These are phyloP conservation scores for Furnarius figulus DNA, from an alignment of 2,113 vertebrate species.

Conservation along the genomic window DNA sequence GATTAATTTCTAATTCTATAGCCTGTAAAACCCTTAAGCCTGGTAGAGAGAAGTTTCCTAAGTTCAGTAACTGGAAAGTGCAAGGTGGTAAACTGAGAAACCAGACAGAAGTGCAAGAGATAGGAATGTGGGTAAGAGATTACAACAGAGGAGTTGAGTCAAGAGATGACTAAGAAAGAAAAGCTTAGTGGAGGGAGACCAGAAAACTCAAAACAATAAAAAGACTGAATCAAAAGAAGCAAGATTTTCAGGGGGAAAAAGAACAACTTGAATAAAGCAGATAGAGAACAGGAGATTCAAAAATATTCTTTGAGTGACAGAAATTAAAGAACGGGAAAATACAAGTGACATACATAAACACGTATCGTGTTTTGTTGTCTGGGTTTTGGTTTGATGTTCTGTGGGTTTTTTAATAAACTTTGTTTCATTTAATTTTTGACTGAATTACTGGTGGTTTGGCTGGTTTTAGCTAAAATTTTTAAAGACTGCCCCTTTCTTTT, in stretches of 20 bases:
- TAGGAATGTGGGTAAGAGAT: background rate
- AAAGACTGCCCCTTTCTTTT: background rate
- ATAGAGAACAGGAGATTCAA: background rate
- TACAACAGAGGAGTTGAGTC: background rate
- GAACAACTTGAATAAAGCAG: background rate
- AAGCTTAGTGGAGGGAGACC: background rate
- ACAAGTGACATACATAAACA: background rate
- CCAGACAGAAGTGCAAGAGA: background rate
- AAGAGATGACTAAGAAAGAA: background rate
- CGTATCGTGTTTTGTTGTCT: background rate
- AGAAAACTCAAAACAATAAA: background rate
- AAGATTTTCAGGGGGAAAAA: background rate
- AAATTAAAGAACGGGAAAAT: background rate
- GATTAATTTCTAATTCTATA: background rate
- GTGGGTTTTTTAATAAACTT: background rate
- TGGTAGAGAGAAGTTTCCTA: background rate
- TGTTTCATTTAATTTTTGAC: background rate
- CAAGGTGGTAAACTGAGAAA: background rate
- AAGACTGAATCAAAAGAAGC: background rate
- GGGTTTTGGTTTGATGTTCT: accelerated
- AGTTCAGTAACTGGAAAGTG: background rate
- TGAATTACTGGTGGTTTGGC: background rate
- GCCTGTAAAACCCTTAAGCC: background rate
- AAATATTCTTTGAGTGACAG: background rate
- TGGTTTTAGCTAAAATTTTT: background rate